Conservation (phyloP, 2,113 vertebrate species). For the Fulica atra region DNA sequence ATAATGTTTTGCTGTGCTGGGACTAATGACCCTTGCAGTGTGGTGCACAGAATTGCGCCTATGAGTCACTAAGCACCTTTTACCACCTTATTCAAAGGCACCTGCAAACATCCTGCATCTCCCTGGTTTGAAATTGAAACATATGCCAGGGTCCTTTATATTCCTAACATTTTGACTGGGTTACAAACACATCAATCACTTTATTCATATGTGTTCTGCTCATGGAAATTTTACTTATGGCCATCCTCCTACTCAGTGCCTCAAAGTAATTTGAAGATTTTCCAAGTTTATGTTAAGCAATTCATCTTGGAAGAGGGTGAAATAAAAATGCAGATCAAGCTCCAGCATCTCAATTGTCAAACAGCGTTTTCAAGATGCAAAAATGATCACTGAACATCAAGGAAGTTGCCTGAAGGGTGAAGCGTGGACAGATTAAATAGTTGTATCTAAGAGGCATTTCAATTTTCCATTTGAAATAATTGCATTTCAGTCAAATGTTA, state of each 20-base stretch:
- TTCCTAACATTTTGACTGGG: neutral
- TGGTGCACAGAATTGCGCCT: neutral
- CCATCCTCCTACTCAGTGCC: neutral
- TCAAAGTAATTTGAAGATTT: neutral
- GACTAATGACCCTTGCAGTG: neutral
- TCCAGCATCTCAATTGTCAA: neutral
- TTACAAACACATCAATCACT: neutral
- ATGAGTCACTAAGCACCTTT: neutral
- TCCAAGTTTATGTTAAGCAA: neutral
- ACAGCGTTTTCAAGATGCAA: neutral
- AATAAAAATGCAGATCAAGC: neutral
- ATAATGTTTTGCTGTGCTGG: neutral
- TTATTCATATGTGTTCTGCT: neutral
- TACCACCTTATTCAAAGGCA: neutral
- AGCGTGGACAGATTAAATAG: neutral
- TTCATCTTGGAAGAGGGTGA: neutral
- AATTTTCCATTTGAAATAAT: neutral
- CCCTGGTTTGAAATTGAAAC: neutral
- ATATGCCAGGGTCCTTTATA: neutral
- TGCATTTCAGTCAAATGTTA: neutral
- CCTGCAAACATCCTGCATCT: neutral
- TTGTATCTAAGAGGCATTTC: neutral
- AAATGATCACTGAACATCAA: neutral
- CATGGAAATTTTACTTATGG: neutral
- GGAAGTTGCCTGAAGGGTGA: neutral